phyloP scores from a whole-genome alignment of 1,140 invertebrate genomes.

The Cyphomyrmex costatus region DNA sequence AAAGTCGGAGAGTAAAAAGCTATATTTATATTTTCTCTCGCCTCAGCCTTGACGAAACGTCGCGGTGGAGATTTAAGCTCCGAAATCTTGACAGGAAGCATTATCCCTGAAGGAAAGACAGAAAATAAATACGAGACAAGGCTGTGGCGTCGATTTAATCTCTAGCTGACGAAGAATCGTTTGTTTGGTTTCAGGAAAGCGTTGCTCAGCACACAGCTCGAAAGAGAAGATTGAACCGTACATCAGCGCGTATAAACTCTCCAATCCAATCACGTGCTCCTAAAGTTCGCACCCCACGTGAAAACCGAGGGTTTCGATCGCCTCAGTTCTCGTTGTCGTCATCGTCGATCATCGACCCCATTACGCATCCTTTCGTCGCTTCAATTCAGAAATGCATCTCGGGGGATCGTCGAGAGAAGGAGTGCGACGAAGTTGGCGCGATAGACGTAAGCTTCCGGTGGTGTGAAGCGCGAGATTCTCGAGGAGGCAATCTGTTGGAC shows the following conservation, averaged over 20 bases:
- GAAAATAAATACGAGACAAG: slow-evolving; percentile 32
- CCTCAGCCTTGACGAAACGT: neutral
- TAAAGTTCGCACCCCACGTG: neutral
- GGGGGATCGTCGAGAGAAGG: slow-evolving; percentile 31
- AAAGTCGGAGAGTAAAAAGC: slow-evolving; percentile 1
- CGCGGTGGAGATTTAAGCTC: neutral
- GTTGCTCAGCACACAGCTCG: neutral
- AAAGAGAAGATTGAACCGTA: neutral
- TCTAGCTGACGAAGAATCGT: neutral
- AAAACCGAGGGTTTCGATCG: neutral
- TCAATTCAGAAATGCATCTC: slow-evolving; percentile 43
- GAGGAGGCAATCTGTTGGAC: too few species aligned
- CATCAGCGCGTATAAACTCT: neutral
- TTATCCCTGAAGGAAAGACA: slow-evolving; percentile 7
- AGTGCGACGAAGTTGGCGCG: slow-evolving; percentile 27
- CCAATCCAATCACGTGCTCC: neutral
- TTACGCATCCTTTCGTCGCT: neutral
- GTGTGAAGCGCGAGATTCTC: neutral
- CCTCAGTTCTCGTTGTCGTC: slow-evolving; percentile 22
- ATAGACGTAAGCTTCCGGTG: slow-evolving; percentile 27
- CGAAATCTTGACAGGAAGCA: slow-evolving; percentile 6
- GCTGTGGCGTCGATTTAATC: neutral
- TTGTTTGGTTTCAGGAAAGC: slow-evolving; percentile 40
- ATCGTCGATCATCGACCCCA: slow-evolving; percentile 40
- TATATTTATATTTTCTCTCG: slow-evolving; percentile 15